Evolutionary conservation across 2,888 invertebrate genomes (phyloP).

Genomic region (Amitus sp.): DNA sequence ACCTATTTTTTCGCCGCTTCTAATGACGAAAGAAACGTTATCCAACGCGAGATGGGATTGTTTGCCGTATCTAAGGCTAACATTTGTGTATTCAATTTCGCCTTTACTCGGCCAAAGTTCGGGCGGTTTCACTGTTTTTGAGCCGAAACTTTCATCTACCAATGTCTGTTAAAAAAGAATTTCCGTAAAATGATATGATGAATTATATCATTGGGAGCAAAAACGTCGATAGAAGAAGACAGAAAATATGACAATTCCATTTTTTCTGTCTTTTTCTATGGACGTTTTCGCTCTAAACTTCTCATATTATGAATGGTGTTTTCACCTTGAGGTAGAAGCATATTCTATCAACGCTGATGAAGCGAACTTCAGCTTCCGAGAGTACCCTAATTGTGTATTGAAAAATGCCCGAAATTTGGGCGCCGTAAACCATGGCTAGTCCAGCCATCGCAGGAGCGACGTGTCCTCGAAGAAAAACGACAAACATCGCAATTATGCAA

Average conservation of each 20-base stretch:
- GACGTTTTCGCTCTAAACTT: no score
- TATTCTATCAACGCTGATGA: slow-evolving; percentile 68
- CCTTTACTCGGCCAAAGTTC: slow-evolving; percentile 68
- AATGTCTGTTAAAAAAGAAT: slow-evolving; percentile 49
- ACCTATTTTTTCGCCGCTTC: slow-evolving; percentile 71
- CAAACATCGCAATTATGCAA: slow-evolving; percentile 66
- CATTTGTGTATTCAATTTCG: slow-evolving; percentile 67
- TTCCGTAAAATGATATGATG: no score
- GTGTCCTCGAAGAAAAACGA: slow-evolving; percentile 65
- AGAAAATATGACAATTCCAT: no score
- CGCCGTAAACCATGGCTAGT: slow-evolving; percentile 71
- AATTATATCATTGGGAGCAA: no score
- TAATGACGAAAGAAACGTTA: slow-evolving; percentile 68
- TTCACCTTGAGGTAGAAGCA: slow-evolving; percentile 55
- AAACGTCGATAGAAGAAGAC: no score
- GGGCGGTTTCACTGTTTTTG: slow-evolving; percentile 47
- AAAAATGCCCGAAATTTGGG: slow-evolving; percentile 70
- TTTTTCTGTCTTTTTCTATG: no score
- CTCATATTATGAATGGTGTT: not conserved
- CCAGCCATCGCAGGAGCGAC: slow-evolving; percentile 70
- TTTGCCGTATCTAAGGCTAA: slow-evolving; percentile 66
- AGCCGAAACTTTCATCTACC: slow-evolving; percentile 44
- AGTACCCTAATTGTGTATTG: slow-evolving; percentile 68
- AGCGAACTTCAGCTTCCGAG: slow-evolving; percentile 67
- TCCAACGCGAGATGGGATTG: slow-evolving; percentile 67